phyloP scores from a whole-genome alignment of 2,113 vertebrate genomes.

The Pantherophis guttatus region DNA sequence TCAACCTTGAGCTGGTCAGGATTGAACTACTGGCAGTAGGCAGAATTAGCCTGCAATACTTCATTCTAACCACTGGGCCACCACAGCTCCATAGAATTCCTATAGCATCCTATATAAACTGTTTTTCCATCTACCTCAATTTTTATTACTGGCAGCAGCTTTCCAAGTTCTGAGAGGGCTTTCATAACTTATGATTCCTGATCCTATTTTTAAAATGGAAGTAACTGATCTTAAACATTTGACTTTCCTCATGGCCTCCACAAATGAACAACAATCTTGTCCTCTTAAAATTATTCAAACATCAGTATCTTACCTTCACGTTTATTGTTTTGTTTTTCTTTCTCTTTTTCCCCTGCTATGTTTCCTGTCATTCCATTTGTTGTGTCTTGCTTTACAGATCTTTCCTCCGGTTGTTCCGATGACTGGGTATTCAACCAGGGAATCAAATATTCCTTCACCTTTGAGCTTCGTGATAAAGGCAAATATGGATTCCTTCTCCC shows the following conservation, averaged over 20 bases:
- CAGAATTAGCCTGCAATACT: background rate
- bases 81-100: background rate
- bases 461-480: constrained; percentile 84
- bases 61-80: background rate
- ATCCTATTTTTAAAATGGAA: background rate
- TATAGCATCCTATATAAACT: background rate
- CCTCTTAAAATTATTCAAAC: background rate
- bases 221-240: background rate
- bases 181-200: background rate
- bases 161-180: background rate
- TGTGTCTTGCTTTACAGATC: constrained; percentile 69
- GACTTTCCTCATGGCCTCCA: background rate
- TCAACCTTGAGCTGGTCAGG: background rate
- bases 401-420: constrained; percentile 78
- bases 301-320: background rate
- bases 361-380: background rate
- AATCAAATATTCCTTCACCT: constrained; percentile 84
- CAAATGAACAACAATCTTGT: background rate
- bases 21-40: background rate
- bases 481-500: constrained; percentile 84
- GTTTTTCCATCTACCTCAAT: background rate
- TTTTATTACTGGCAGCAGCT: background rate
- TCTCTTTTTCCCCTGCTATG: background rate
- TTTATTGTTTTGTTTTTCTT: background rate
- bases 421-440: constrained; percentile 88